phyloP scores from a whole-genome alignment of 2,888 invertebrate species.

The Lasioglossum pauxillum region DNA sequence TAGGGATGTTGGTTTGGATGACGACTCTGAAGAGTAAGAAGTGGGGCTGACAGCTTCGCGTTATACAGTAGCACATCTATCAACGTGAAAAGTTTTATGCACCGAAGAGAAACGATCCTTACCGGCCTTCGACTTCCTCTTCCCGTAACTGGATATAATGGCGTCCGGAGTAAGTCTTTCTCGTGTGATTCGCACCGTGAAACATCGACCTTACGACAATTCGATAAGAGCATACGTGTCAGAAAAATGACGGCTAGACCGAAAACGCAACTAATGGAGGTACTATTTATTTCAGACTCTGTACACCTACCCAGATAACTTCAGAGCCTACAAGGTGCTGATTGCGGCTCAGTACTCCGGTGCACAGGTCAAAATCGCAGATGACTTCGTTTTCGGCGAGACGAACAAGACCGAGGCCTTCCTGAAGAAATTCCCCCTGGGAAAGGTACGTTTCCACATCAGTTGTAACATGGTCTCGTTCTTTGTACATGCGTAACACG shows the following conservation, averaged over 20 bases:
- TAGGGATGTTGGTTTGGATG: no score
- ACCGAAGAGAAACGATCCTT: constrained; percentile 70
- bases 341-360: constrained; percentile 99
- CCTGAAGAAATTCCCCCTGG: constrained; percentile 97
- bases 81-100: constrained; percentile 38
- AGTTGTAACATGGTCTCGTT: not conserved
- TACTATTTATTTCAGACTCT: constrained; percentile 90
- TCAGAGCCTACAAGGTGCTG: constrained; percentile 98
- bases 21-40: not conserved
- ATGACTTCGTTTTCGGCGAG: constrained; percentile 96
- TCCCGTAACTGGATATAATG: constrained; percentile 84
- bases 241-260: constrained; percentile 25
- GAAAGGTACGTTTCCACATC: constrained; percentile 91
- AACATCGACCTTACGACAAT: constrained; percentile 75
- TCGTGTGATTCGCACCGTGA: constrained; percentile 78
- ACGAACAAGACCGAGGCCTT: constrained; percentile 95
- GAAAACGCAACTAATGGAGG: constrained; percentile 35
- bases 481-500: not conserved
- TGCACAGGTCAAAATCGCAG: constrained; percentile 92
- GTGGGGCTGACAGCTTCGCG: not conserved
- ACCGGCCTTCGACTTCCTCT: constrained; percentile 84
- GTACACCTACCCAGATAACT: constrained; percentile 99
- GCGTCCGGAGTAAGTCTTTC: constrained; percentile 86
- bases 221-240: constrained; percentile 18
- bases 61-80: constrained; percentile 23